Base-by-base conservation (phyloP, 2,888 invertebrate species). In the Tricholauxania praeusta region DNA sequence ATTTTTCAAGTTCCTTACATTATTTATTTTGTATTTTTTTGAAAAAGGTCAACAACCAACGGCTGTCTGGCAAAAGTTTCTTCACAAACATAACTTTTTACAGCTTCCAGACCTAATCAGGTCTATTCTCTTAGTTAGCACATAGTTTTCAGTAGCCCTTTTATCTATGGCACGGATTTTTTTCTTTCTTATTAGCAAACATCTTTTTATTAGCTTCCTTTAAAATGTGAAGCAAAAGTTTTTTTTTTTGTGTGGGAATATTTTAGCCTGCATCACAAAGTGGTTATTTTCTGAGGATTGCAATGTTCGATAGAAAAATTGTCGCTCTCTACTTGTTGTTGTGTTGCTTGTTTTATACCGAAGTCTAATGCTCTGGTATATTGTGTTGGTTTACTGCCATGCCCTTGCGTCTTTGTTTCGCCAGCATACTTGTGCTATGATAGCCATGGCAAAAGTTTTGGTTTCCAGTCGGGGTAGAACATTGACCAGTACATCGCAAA, bases 361-460 rank as follows among this genome's bases (percentile, higher is more conserved):
- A 19, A 19, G 19, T 5, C 19, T 5, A n/a, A 15, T 28, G 57
- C 57, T 14, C 39, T 39, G 39, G 39, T 39, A 39, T 39, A 39
- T 39, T 39, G 2, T 39, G 39, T 39, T 39, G 39, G 39, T 39
- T 39, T 10, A 10, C 6, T 39, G 10, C 39, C 39, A 7, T 8
- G 7, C 39, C 39, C 39, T 39, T 39, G 39, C 10, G 10, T 39
- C 39, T 39, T 39, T 39, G 39, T 39, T 39, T 7, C 32, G 7
- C 32, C 7, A 3, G 3, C 32, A 5, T 7, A 32, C 32, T 32
- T 32, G 32, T 32, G n/a, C 19, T 28, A 19, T 19, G 15, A 22
- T 19, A 57, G 57, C 19, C 57, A 57, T 57, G 57, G 28, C 57
- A 57, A 28, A 57, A 57, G 57, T 57, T 57, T 57, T 57, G 12